Evolutionary conservation across 2,113 vertebrate species (phyloP), one percentile per base, ranked within the genome.

Genomic region (Brachyhypopomus occidentalis): DNA sequence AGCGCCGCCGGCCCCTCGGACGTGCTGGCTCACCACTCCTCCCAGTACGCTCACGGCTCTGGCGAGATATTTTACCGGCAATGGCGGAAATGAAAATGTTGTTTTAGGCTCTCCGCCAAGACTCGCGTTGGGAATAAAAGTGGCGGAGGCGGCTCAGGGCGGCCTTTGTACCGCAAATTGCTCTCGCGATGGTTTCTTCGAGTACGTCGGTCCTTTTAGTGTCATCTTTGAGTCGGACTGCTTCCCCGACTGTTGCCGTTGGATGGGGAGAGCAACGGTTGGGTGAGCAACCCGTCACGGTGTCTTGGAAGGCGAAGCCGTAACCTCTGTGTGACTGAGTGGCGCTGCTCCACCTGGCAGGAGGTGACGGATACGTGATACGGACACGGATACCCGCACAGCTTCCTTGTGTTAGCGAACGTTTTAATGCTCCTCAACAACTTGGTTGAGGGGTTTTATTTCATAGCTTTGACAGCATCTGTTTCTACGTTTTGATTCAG

Each of bases 221-320:
- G 55, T 80, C 38, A 73, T 59, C 70, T 36, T 74, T 66, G 79
- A 80, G 27, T 63, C 25, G 75, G 36, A 75, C 74, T 81, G 60
- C 62, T 81, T 75, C 72, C 63, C 69, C 45, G 59, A 22, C 63
- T 19, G 8, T 16, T 75, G 52, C 22, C 23, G 62, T 60, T 41
- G 17, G 73, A 82, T 63, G 52, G 27, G 11, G 20, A 27, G 75
- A 22, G 56, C 17, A 55, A 55, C 14, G 9, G 23, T 72, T 30
- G 66, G 74, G 19, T 81, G 48, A 58, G 45, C 59, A 36, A 71
- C 34, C 63, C 58, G 25, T 45, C 11, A 34, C 1, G 41, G 38
- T 58, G 45, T 77, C 22, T 36, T 75, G 25, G 48, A 11, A 48
- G 30, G 55, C 70, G 52, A 82, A 77, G 25, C 58, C 3, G 5